A percentile compares a stretch with the other conserved stretches of the same genome.
Conservation (phyloP, 2,888 invertebrate species). For the Muschampia plurimacula region DNA sequence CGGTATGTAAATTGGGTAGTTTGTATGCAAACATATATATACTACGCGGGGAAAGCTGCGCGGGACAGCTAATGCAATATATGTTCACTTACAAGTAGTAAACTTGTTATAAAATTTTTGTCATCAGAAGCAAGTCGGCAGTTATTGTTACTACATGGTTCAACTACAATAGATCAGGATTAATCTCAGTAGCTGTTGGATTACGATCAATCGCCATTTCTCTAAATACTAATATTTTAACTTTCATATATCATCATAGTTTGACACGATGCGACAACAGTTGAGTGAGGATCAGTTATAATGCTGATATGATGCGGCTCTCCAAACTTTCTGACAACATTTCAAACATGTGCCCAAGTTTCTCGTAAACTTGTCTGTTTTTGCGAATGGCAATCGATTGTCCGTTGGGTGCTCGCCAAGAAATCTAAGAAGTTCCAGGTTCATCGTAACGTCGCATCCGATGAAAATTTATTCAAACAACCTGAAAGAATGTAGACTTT, state of each 20-base stretch:
- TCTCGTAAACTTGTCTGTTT: slow-evolving; percentile 25
- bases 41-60: too few species aligned
- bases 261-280: too few species aligned
- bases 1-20: too few species aligned
- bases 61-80: too few species aligned
- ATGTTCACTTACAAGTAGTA: too few species aligned
- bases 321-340: not conserved
- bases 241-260: too few species aligned
- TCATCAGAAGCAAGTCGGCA: not conserved
- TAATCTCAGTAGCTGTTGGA: too few species aligned
- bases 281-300: not conserved
- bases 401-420: slow-evolving; percentile 52
- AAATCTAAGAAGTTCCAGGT: not conserved
- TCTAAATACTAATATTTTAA: too few species aligned
- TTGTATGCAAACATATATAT: too few species aligned
- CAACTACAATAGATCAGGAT: too few species aligned
- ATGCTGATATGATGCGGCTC: not conserved
- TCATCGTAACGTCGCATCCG: not conserved
- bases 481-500: not conserved
- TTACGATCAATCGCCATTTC: too few species aligned
- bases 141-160: not conserved
- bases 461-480: not conserved
- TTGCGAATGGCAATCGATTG: slow-evolving; percentile 57
- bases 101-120: too few species aligned
- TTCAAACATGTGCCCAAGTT: not conserved